Evolutionary conservation across 1,140 invertebrate genomes (phyloP), one percentile per base, ranked within the genome.

Genomic region (Drosophila carrolli): DNA sequence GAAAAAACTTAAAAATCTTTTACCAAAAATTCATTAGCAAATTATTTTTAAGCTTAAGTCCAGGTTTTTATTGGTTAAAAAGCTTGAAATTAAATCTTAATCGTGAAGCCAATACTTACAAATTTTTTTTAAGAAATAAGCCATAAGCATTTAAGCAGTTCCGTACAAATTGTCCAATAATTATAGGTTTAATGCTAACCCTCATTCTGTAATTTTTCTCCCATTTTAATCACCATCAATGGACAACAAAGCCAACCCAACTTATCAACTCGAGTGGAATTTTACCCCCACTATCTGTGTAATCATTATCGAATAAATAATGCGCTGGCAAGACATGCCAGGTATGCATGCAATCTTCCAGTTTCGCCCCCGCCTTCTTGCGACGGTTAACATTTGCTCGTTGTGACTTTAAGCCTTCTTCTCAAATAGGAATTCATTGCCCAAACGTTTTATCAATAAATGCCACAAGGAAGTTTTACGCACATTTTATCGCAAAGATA

Each of bases 401-500:
- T 11, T 10, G 41, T 57, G 10, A 37, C 60, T 66, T 75, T 75
- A 76, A 76, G 73, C 73, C 73, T 76, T 76, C 62, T 55, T 48
- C 65, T 82, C 32, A 82, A 85, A 85, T 86, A 86, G 76, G 81
- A 85, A 85, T 88, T 85, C 78, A 85, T 85, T 86, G 81, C 78
- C 65, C 75, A 75, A 86, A 83, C 83, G 83, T 83, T 86, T 88
- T 86, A 86, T 88, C 83, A 83, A 86, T 86, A 86, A 86, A 88
- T 88, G 83, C 79, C 82, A 88, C 76, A 78, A 72, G 83, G 78
- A 78, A 79, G 82, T 88, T 88, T 88, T 88, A 86, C 83, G 83
- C 84, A 88, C 83, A 88, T 86, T 86, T 88, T 88, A 86, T 88
- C 78, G 70, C 79, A 72, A 55, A 55, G 54, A 27, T 63, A 78